Conservation (phyloP, 2,888 invertebrate genomes). For the Brenthis daphne region DNA sequence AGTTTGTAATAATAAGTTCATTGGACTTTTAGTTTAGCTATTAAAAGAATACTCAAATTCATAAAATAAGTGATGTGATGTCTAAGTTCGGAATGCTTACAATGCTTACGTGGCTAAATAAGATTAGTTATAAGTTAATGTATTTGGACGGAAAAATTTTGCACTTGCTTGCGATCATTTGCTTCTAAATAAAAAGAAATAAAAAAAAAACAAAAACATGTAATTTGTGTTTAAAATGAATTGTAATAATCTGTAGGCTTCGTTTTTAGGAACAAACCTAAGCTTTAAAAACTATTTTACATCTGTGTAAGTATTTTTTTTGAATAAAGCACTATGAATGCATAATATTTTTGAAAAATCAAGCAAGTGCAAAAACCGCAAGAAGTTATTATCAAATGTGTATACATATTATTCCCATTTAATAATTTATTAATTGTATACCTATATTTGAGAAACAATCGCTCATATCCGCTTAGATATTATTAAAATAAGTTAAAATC, state of each 20-base stretch:
- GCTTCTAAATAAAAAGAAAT: slow-evolving; percentile 16
- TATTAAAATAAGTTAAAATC: slow-evolving; percentile 44
- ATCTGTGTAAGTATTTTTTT: neutral
- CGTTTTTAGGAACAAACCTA: neutral
- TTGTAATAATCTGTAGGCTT: slow-evolving; percentile 10
- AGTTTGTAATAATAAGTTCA: slow-evolving; percentile 10
- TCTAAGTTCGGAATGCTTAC: slow-evolving; percentile 64
- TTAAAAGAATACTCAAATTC: slow-evolving; percentile 61
- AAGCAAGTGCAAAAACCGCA: slow-evolving; percentile 47
- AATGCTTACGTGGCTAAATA: slow-evolving; percentile 74
- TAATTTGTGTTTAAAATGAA: neutral
- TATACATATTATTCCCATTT: slow-evolving; percentile 61
- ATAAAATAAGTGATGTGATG: slow-evolving; percentile 56
- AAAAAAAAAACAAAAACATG: slow-evolving; percentile 17
- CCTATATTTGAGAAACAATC: slow-evolving; percentile 62
- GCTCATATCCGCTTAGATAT: slow-evolving; percentile 77
- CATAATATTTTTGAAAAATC: neutral
- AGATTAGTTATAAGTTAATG: slow-evolving; percentile 64
- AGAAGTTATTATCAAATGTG: slow-evolving; percentile 62
- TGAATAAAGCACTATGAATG: neutral
- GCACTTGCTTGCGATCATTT: slow-evolving; percentile 39
- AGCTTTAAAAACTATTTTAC: slow-evolving; percentile 15
- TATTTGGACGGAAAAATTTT: slow-evolving; percentile 48
- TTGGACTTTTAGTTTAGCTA: slow-evolving; percentile 53
- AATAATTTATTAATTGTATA: slow-evolving; percentile 55